Percentiles rank a stretch among this genome's conserved stretches.
Conservation (phyloP, 1,140 invertebrate genomes). For the Saccostrea echinata region DNA sequence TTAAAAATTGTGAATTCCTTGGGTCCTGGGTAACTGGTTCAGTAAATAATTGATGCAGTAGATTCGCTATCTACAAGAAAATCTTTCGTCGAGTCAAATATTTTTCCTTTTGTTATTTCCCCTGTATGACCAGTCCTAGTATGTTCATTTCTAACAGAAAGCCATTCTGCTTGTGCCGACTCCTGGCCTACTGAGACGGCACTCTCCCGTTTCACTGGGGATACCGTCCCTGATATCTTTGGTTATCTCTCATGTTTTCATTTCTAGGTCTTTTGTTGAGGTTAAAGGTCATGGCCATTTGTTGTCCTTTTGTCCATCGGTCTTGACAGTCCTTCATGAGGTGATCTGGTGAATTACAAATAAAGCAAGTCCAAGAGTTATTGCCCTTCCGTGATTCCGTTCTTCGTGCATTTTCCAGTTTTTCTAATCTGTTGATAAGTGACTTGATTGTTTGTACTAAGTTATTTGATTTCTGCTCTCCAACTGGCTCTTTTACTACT, state of each 20-base stretch:
- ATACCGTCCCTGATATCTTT: too few species aligned
- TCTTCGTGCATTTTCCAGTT: background rate
- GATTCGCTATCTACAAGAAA: background rate
- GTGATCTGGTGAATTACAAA: constrained; percentile 37
- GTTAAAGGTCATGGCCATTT: too few species aligned
- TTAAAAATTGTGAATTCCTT: too few species aligned
- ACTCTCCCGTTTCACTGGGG: constrained; percentile 44
- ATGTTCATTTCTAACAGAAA: background rate
- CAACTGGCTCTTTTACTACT: too few species aligned
- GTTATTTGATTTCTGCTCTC: background rate
- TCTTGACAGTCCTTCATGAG: constrained; percentile 39
- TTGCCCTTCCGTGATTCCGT: background rate
- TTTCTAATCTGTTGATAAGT: background rate
- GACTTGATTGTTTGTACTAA: background rate
- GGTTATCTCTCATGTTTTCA: too few species aligned
- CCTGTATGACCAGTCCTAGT: background rate
- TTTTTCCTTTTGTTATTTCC: constrained; percentile 35
- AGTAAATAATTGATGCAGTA: too few species aligned
- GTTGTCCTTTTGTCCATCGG: background rate
- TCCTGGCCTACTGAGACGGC: constrained; percentile 30
- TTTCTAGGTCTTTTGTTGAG: too few species aligned
- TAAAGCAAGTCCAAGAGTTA: background rate
- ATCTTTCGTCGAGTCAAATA: constrained; percentile 30
- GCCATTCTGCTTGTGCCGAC: background rate
- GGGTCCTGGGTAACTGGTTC: too few species aligned